Conservation (phyloP, 2,888 invertebrate genomes). For the Nomada flava region DNA sequence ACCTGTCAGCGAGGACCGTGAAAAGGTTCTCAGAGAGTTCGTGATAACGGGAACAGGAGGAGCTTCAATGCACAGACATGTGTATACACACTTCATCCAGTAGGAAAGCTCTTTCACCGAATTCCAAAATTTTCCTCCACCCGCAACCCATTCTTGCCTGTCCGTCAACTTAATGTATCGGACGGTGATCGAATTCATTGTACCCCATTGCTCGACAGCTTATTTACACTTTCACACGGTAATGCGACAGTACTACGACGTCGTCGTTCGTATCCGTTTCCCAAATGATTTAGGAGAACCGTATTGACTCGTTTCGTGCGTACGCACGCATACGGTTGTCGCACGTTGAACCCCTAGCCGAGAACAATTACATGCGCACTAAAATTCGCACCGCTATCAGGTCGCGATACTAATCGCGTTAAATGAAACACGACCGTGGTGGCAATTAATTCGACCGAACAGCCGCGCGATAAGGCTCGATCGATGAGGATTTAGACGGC, state of each 20-base stretch:
- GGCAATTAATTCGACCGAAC: constrained; percentile 23
- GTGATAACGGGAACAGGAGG: neutral
- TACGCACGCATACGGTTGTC: neutral
- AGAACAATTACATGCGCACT: neutral
- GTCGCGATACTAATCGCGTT: constrained; percentile 7
- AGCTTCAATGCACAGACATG: neutral
- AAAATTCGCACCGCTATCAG: neutral
- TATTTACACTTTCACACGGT: constrained; percentile 12
- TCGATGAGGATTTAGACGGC: constrained; percentile 8
- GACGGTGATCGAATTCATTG: constrained; percentile 45
- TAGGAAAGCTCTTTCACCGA: neutral
- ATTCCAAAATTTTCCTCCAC: constrained; percentile 6
- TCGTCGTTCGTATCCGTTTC: constrained; percentile 17
- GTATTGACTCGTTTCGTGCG: neutral
- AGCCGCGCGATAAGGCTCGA: neutral
- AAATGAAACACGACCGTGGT: neutral
- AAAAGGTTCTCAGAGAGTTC: too few species aligned
- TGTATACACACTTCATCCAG: too few species aligned
- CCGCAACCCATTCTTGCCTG: neutral
- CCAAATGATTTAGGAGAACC: constrained; percentile 41
- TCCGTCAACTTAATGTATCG: constrained; percentile 12
- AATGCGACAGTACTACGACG: constrained; percentile 38
- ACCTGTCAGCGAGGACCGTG: too few species aligned
- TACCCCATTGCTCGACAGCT: constrained; percentile 1
- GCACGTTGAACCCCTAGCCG: neutral